Evolutionary conservation across 2,797 vertebrate genomes (phyloP), one percentile per base, ranked within the genome.

Genomic region (Chiroxiphia lanceolata): DNA sequence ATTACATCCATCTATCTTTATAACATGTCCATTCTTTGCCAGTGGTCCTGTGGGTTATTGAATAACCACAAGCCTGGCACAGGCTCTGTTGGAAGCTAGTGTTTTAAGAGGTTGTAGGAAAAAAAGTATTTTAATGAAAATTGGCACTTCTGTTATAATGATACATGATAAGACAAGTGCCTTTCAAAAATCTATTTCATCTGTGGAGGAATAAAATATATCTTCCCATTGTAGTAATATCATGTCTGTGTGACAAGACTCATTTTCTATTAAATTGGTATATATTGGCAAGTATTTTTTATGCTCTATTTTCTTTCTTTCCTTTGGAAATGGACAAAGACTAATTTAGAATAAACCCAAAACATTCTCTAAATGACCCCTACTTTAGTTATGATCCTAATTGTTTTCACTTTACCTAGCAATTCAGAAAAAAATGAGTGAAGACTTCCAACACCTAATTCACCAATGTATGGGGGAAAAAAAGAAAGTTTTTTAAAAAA

Each of bases 311-410:
- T 65, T 89, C 34, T 57, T 90, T 79, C 48, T 77, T 74, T 83
- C n/a, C 16, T 86, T 90, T 83, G 63, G 53, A 86, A 83, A 93
- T 11, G 50, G 86, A 60, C 69, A 77, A 95, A 90, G n/a, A 78
- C 31, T 48, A 20, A 80, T 61, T 63, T 34, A 44, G 44, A 93
- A 56, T 36, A 91, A 82, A 69, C 6, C 11, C 11, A 15, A 70
- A 90, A 51, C 36, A 29, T 34, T 83, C n/a, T 86, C 38, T 86
- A 12, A 21, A 54, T 63, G 88, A 78, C 22, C 18, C 16, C 61
- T 48, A 36, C 17, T 72, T 85, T 18, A 77, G 10, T 76, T 74
- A 64, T 10, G 29, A 12, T 86, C 31, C 45, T 75, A 64, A 74
- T 53, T 75, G 65, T 54, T 70, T 78, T 84, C 61, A 81, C 60